These are phyloP conservation scores for Trachymyrmex septentrionalis DNA, from an alignment of 1,140 invertebrate species.

Conservation along the genomic window DNA sequence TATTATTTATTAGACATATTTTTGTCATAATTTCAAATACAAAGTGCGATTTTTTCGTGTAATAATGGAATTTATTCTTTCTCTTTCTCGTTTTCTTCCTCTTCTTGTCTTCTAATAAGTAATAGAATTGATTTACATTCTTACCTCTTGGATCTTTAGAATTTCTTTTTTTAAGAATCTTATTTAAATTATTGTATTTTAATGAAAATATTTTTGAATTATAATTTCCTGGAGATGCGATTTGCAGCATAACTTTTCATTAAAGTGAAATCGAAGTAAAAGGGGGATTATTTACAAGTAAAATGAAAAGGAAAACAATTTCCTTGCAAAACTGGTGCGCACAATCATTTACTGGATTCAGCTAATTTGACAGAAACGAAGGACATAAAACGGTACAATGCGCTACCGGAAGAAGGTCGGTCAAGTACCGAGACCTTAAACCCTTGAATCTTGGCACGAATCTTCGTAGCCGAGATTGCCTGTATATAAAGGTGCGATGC, in stretches of 20 bases:
- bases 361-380: constrained; percentile 23
- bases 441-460: constrained; percentile 49
- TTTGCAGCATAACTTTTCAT: neutral
- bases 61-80: neutral
- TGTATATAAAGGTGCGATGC: constrained; percentile 19
- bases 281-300: neutral
- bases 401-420: constrained; percentile 23
- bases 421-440: constrained; percentile 48
- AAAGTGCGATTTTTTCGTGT: neutral
- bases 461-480: constrained; percentile 42
- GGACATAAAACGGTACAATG: constrained; percentile 17
- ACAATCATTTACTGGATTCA: constrained; percentile 5
- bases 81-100: neutral
- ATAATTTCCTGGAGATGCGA: neutral
- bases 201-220: neutral
- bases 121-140: neutral
- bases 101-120: neutral
- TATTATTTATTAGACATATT: neutral
- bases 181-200: constrained; percentile 6
- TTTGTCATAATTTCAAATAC: neutral
- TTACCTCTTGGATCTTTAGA: too few species aligned
- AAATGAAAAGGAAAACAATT: neutral
- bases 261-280: neutral
- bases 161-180: neutral
- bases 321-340: neutral